phyloP scores from a whole-genome alignment of 2,888 invertebrate species.

The Prosopocoilus inquinatus region DNA sequence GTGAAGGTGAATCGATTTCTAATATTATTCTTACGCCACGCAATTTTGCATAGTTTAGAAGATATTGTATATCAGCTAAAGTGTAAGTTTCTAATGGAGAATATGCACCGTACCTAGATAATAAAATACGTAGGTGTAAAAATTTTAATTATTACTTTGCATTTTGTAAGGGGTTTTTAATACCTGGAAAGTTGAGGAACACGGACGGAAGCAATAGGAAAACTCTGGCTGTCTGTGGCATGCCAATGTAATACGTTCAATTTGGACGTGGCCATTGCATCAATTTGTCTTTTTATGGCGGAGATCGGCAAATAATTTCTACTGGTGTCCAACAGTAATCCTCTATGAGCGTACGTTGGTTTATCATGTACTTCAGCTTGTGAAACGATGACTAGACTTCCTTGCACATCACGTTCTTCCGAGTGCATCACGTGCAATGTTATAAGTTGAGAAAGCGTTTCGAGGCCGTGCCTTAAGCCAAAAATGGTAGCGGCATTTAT shows the following conservation, averaged over 20 bases:
- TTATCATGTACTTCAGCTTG: slow-evolving; percentile 69
- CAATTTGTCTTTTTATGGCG: slow-evolving; percentile 69
- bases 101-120: slow-evolving; percentile 70
- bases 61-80: slow-evolving; percentile 60
- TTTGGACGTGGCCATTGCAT: slow-evolving; percentile 85
- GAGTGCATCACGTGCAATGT: slow-evolving; percentile 40
- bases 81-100: slow-evolving; percentile 68
- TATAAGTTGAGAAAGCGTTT: slow-evolving; percentile 72
- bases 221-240: slow-evolving; percentile 87
- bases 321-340: slow-evolving; percentile 83
- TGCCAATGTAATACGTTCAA: slow-evolving; percentile 95
- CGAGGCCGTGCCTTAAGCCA: slow-evolving; percentile 74
- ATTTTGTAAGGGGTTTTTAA: not conserved
- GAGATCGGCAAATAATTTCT: slow-evolving; percentile 79
- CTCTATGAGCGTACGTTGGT: slow-evolving; percentile 82
- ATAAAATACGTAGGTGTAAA: not conserved
- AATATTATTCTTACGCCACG: slow-evolving; percentile 83
- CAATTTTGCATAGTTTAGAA: slow-evolving; percentile 73
- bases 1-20: slow-evolving; percentile 88
- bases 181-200: slow-evolving; percentile 74
- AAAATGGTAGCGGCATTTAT: slow-evolving; percentile 64
- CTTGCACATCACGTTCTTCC: slow-evolving; percentile 19
- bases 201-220: slow-evolving; percentile 76
- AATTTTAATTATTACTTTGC: too few relatives aligned
- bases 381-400: slow-evolving; percentile 60